A percentile compares a stretch with the other conserved stretches of the same genome.
phyloP scores from a whole-genome alignment of 2,113 vertebrate genomes.

The Speoplatyrhinus poulsoni region DNA sequence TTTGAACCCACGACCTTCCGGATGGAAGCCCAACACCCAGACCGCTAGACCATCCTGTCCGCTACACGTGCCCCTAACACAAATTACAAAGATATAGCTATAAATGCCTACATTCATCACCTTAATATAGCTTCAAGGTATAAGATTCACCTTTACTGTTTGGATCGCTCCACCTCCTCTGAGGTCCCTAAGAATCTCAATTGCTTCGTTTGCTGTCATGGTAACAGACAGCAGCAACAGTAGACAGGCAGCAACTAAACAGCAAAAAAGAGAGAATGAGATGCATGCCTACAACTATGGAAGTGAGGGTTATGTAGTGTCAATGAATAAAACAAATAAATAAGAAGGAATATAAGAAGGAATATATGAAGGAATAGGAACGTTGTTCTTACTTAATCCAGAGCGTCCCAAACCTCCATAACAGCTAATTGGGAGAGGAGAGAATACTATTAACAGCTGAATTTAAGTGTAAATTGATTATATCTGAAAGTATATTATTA shows the following conservation, averaged over 20 bases:
- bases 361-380: not conserved
- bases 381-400: conserved; percentile 79
- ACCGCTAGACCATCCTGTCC: no score
- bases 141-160: conserved; percentile 83
- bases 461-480: not conserved
- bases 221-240: conserved; percentile 82
- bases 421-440: conserved; percentile 76
- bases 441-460: conserved; percentile 1
- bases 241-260: conserved; percentile 86
- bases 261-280: conserved; percentile 13
- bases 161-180: conserved; percentile 86
- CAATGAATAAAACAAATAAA: not conserved
- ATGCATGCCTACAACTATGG: not conserved
- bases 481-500: no score
- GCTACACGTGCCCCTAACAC: no score
- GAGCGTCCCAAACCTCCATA: conserved; percentile 87
- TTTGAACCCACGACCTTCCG: no score
- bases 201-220: conserved; percentile 80
- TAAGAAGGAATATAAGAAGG: not conserved
- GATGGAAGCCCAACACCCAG: no score
- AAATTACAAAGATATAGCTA: no score
- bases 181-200: conserved; percentile 81
- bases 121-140: no score
- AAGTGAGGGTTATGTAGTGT: not conserved
- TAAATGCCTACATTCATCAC: no score